Conservation (phyloP, 2,113 vertebrate genomes). For the Entosphenus tridentatus region DNA sequence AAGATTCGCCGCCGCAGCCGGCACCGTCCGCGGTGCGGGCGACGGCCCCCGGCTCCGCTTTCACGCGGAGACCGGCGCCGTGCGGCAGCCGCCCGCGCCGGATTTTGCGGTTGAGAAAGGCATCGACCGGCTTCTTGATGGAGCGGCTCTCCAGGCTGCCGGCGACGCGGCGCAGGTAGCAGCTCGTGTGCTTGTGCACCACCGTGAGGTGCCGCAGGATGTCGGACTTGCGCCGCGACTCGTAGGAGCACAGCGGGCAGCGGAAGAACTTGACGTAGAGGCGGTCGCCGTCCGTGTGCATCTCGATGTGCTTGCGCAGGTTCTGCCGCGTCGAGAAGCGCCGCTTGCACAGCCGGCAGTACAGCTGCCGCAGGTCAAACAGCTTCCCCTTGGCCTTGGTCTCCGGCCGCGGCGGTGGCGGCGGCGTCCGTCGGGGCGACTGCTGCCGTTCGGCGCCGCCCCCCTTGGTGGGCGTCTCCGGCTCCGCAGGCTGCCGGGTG, state of each 20-base stretch:
- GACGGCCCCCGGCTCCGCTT: constrained; percentile 16
- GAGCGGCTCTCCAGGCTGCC: constrained; percentile 68
- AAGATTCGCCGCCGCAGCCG: too few relatives aligned
- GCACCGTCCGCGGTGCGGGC: too few relatives aligned
- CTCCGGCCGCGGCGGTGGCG: neutral
- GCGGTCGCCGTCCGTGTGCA: constrained; percentile 83
- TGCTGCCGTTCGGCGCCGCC: neutral
- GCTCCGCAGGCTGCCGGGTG: too few relatives aligned
- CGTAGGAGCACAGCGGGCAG: constrained; percentile 73
- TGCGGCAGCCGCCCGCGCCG: constrained; percentile 42
- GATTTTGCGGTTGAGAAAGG: constrained; percentile 48
- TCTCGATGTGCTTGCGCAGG: constrained; percentile 74
- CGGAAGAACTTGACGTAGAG: constrained; percentile 96
- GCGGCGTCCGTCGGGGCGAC: neutral
- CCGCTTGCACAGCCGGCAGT: constrained; percentile 91
- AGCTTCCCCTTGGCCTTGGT: constrained; percentile 3
- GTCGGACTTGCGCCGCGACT: constrained; percentile 76
- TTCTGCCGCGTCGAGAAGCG: constrained; percentile 92
- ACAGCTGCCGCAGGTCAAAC: constrained; percentile 89
- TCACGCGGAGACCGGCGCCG: constrained; percentile 33
- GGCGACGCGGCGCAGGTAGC: constrained; percentile 73
- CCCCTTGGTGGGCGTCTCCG: neutral
- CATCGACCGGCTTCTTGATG: constrained; percentile 68
- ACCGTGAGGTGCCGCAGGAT: constrained; percentile 76
- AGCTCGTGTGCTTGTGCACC: constrained; percentile 67